Conservation (phyloP, 2,113 vertebrate genomes). For the Ardeotis arabs region DNA sequence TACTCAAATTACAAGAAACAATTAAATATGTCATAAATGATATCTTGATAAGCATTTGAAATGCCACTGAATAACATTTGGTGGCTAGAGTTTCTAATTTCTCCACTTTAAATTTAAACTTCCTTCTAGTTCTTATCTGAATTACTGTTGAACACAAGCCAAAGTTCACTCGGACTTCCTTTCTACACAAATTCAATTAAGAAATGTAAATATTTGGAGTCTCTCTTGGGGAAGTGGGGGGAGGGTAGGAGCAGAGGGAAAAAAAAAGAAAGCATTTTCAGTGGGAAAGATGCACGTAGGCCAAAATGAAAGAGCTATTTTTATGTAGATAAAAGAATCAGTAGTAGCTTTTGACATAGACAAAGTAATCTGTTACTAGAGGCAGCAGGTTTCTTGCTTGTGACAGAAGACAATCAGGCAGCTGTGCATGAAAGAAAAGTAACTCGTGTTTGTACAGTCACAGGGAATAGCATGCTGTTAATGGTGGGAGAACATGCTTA, state of each 20-base stretch:
- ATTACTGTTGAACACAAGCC: constrained; percentile 20
- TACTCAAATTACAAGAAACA: constrained; percentile 33
- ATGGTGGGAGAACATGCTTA: not conserved
- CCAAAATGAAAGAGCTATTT: not conserved
- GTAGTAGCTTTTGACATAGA: not conserved
- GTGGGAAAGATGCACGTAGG: not conserved
- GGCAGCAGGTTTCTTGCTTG: not conserved
- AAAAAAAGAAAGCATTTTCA: not conserved
- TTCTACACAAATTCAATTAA: not conserved
- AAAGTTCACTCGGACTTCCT: constrained; percentile 11
- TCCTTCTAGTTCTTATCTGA: constrained; percentile 14
- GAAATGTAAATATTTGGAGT: not conserved
- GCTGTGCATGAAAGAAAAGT: not conserved
- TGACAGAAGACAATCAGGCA: not conserved
- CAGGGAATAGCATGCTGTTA: not conserved
- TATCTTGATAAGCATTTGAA: constrained; percentile 22
- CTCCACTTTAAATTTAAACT: not conserved
- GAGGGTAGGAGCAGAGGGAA: too few species aligned
- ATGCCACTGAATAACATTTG: not conserved
- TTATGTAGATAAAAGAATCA: not conserved
- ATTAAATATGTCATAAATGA: not conserved
- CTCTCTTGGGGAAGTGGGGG: not conserved
- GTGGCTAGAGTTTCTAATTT: not conserved
- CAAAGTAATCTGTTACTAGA: not conserved
- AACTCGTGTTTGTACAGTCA: not conserved